phyloP scores from a whole-genome alignment of 1,140 invertebrate genomes.

The Drosophila nasuta region DNA sequence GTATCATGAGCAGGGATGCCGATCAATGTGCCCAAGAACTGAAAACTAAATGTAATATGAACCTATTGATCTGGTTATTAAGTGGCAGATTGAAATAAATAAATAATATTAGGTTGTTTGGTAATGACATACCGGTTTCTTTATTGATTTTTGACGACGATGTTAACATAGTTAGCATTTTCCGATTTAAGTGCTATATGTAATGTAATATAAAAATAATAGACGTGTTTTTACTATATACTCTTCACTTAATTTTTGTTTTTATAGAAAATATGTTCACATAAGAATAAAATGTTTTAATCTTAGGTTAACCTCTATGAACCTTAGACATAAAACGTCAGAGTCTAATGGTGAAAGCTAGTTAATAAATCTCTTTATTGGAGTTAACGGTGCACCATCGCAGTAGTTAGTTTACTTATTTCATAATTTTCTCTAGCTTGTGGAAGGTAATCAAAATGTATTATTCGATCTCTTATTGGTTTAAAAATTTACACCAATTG shows the following conservation, averaged over 20 bases:
- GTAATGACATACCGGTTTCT: too few species aligned
- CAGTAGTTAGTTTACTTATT: neutral
- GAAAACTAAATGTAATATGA: conserved; percentile 67
- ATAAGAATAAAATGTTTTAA: too few species aligned
- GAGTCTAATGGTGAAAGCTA: too few species aligned
- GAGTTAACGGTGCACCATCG: neutral
- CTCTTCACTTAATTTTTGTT: too few species aligned
- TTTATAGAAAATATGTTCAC: too few species aligned
- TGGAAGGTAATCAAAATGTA: neutral
- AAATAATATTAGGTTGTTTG: too few species aligned
- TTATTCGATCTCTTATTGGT: conserved; percentile 10
- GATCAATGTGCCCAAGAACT: conserved; percentile 55
- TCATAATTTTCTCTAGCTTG: neutral
- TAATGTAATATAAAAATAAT: neutral
- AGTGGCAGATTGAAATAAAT: conserved; percentile 36
- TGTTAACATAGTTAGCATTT: too few species aligned
- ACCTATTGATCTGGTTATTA: conserved; percentile 63
- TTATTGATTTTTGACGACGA: too few species aligned
- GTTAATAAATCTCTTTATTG: too few species aligned
- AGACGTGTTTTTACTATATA: neutral
- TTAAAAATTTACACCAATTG: conserved; percentile 33
- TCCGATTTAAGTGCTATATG: too few species aligned
- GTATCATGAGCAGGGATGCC: conserved; percentile 54
- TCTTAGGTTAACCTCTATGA: too few species aligned
- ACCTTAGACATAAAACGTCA: too few species aligned